Base-by-base conservation (phyloP, 2,888 invertebrate species). In the Notodonta dromedarius region DNA sequence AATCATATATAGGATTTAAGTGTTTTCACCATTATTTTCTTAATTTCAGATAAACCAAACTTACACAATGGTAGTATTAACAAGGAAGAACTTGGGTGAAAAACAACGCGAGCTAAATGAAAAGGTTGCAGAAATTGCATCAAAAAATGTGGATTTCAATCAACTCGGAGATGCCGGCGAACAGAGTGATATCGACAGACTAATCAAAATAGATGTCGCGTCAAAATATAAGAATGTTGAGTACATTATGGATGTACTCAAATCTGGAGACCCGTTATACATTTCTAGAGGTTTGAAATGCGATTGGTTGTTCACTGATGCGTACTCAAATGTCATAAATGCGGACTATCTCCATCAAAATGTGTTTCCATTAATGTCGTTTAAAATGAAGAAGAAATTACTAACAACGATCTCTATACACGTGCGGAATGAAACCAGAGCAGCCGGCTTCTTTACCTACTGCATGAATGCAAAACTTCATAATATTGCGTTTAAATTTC, bases 181-280 rank as follows among this genome's bases (percentile, higher is more conserved):
- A 56, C 62, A 67, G 13, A 72, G 79, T 8, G 90, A 90, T 68
- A 57, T 84, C 4, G 89, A 90, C 55, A 85, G 71, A 46, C 61
- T 91, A 2, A 89, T 81, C 62, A 86, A 87, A 73, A 90, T 91
- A 46, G 87, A 87, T 71, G 64, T 91, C 6, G 90, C 90, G 3
- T 82, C 86, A 11, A 83, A 83, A 66, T 81, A 80, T 32, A 78
- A 71, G 63, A 82, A 89, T 60, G 60, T 84, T 8, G 80, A 85
- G 46, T 89, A 85, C 58, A 80, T 90, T 11, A 35, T 87, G 40
- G 82, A 88, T 46, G 71, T 77, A 5, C 63, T 91, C 0, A 90
- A 85, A 68, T 80, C 76, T 44, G 88, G 87, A 3, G 89, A 90
- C 53, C 78, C 74, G 53, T 72, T 90, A 8, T 80, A 82, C 54